phyloP scores from a whole-genome alignment of 2,113 vertebrate species.

The Tachycineta bicolor region DNA sequence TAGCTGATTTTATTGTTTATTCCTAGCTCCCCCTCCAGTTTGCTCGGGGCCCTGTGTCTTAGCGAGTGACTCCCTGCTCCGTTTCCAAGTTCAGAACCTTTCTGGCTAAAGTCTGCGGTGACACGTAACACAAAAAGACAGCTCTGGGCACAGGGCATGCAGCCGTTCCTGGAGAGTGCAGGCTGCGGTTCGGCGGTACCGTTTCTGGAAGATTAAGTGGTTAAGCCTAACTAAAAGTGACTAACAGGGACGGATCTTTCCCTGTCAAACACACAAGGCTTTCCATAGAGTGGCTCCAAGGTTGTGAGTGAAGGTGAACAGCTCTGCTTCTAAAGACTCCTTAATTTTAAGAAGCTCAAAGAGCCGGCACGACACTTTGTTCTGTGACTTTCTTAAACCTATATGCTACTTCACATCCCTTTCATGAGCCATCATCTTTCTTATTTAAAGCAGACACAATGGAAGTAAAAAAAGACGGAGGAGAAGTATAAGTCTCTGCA shows the following conservation, averaged over 20 bases:
- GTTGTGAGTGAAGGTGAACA: constrained; percentile 74
- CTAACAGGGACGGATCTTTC: constrained; percentile 53
- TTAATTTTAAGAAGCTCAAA: constrained; percentile 80
- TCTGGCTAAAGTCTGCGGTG: constrained; percentile 4
- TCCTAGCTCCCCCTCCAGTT: constrained; percentile 8
- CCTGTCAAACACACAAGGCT: neutral
- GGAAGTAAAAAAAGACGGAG: constrained; percentile 33
- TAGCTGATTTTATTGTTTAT: constrained; percentile 60
- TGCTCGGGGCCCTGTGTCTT: constrained; percentile 20
- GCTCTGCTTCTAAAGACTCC: constrained; percentile 70
- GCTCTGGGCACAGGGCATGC: constrained; percentile 23
- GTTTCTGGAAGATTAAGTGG: constrained; percentile 42
- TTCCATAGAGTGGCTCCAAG: constrained; percentile 63
- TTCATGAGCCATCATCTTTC: constrained; percentile 75
- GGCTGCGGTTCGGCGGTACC: neutral
- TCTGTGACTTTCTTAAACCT: constrained; percentile 75
- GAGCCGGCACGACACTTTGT: constrained; percentile 66
- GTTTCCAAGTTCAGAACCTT: constrained; percentile 56
- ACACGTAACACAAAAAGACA: constrained; percentile 52
- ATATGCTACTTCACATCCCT: constrained; percentile 64
- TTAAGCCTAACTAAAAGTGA: constrained; percentile 47
- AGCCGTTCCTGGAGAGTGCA: neutral
- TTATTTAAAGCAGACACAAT: constrained; percentile 71
- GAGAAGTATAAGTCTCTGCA: constrained; percentile 54
- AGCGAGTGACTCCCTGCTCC: neutral